Conservation (phyloP, 2,113 vertebrate genomes). For the Anarrhichthys ocellatus region DNA sequence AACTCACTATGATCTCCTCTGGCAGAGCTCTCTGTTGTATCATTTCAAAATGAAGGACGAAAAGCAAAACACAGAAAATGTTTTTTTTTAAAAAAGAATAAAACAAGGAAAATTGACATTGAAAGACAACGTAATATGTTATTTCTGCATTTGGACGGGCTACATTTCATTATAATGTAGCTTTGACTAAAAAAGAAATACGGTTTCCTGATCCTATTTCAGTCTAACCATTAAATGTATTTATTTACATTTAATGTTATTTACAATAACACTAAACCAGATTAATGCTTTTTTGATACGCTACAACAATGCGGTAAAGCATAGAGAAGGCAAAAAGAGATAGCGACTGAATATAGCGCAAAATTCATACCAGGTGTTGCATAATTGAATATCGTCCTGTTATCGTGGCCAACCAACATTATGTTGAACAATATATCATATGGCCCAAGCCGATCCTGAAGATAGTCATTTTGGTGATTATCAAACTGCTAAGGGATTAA, state of each 20-base stretch:
- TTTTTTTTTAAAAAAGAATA: too few relatives aligned
- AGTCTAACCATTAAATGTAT: too few relatives aligned
- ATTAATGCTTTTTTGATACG: background rate
- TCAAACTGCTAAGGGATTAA: background rate
- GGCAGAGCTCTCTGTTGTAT: slow-evolving; percentile 16
- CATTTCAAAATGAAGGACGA: slow-evolving; percentile 38
- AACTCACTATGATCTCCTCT: slow-evolving; percentile 35
- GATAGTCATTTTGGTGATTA: background rate
- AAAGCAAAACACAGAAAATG: background rate
- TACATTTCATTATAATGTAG: background rate
- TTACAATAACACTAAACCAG: background rate
- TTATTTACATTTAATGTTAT: background rate
- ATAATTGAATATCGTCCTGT: background rate
- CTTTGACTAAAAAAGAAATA: background rate
- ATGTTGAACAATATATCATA: background rate
- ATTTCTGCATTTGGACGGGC: background rate
- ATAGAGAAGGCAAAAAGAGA: background rate
- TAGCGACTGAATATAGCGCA: background rate
- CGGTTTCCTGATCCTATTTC: background rate
- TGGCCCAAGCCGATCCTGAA: background rate
- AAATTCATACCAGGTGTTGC: background rate
- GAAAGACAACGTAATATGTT: background rate
- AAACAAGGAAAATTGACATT: background rate
- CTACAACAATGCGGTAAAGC: background rate
- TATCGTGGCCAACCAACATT: background rate